Percentiles rank a stretch among this genome's conserved stretches.
Evolutionary conservation across 2,888 invertebrate species (phyloP).

Genomic region (Nemoura dubitans): DNA sequence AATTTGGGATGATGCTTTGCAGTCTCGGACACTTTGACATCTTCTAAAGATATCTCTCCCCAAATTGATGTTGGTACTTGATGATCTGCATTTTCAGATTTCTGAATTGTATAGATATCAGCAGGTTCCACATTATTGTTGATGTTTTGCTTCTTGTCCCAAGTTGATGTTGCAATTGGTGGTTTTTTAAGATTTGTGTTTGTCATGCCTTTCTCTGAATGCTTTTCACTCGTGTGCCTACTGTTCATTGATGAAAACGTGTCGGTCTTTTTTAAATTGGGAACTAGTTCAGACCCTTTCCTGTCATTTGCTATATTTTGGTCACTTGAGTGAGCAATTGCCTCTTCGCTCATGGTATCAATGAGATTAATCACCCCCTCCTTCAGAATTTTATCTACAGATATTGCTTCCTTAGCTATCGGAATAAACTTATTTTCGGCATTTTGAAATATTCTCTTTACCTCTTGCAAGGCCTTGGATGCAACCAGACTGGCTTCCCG

Average conservation of each 20-base stretch:
- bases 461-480: background rate
- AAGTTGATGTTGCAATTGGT: background rate
- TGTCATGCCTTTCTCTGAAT: background rate
- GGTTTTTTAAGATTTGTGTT: background rate
- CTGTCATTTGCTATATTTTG: background rate
- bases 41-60: background rate
- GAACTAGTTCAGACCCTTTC: background rate
- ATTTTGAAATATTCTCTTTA: conserved; percentile 1
- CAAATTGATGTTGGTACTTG: background rate
- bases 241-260: background rate
- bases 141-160: conserved; percentile 1
- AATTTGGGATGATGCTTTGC: background rate
- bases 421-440: background rate
- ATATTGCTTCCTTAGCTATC: background rate
- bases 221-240: background rate
- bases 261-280: background rate
- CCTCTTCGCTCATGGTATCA: background rate
- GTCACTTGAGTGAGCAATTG: background rate
- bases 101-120: background rate
- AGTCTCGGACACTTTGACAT: background rate
- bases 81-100: background rate
- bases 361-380: background rate
- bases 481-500: background rate
- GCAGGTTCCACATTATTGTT: background rate
- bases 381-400: background rate